Conservation (phyloP, 2,797 vertebrate genomes). For the Melanotaenia pygmaea region DNA sequence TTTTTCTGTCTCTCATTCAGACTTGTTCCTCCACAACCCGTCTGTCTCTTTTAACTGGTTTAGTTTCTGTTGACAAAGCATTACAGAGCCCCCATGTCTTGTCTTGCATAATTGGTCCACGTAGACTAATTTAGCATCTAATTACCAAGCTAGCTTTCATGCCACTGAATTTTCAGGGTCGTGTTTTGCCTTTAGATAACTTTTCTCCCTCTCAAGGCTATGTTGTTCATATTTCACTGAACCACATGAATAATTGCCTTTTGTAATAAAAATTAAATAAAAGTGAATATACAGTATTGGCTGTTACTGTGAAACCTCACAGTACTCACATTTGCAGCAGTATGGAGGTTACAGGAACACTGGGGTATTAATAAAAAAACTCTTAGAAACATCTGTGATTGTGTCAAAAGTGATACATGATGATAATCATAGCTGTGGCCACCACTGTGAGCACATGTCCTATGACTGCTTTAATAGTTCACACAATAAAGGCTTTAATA, state of each 20-base stretch:
- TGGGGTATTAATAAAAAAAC: background rate
- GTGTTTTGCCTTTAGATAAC: slow-evolving; percentile 80
- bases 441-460: background rate
- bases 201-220: slow-evolving; percentile 77
- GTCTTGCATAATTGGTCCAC: slow-evolving; percentile 87
- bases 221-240: slow-evolving; percentile 65
- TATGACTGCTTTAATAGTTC: background rate
- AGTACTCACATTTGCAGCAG: slow-evolving; percentile 14
- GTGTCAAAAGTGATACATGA: slow-evolving; percentile 6
- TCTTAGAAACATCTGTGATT: background rate
- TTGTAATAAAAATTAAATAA: slow-evolving; percentile 48
- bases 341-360: slow-evolving; percentile 19
- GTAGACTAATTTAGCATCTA: slow-evolving; percentile 87
- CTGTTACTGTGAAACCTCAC: slow-evolving; percentile 38
- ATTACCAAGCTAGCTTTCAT: slow-evolving; percentile 78
- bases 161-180: slow-evolving; percentile 81
- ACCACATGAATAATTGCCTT: slow-evolving; percentile 65
- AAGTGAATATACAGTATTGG: slow-evolving; percentile 36
- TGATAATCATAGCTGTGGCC: background rate
- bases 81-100: slow-evolving; percentile 79
- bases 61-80: slow-evolving; percentile 87
- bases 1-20: slow-evolving; percentile 71
- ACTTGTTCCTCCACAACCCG: slow-evolving; percentile 69
- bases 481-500: background rate
- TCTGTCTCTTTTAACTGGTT: slow-evolving; percentile 79